These are phyloP conservation scores for Thaumetopoea pityocampa DNA, from an alignment of 1,140 invertebrate species.

Conservation along the genomic window DNA sequence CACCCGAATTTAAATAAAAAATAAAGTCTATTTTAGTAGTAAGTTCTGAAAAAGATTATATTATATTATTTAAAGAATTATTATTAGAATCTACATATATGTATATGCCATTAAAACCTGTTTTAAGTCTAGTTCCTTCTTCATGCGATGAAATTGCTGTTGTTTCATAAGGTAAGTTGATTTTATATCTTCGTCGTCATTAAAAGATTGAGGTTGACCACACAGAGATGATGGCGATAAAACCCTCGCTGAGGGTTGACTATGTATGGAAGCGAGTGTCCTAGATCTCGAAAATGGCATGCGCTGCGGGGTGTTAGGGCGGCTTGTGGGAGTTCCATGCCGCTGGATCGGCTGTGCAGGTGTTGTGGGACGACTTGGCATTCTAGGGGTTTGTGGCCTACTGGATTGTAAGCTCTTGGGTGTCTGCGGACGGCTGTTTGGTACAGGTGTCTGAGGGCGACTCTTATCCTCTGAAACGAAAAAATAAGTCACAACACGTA, in stretches of 20 bases:
- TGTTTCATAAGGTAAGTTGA: slow-evolving; percentile 33
- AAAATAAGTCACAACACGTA: neutral
- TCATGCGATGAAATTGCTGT: slow-evolving; percentile 48
- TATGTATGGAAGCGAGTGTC: slow-evolving; percentile 23
- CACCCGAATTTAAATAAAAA: too few relatives aligned
- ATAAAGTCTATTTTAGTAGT: too few relatives aligned
- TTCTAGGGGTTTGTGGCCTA: slow-evolving; percentile 40
- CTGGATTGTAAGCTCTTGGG: slow-evolving; percentile 38
- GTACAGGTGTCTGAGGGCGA: slow-evolving; percentile 24
- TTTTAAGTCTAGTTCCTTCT: slow-evolving; percentile 62
- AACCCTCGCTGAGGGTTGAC: slow-evolving; percentile 2
- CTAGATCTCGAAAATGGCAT: slow-evolving; percentile 12
- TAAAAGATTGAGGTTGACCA: slow-evolving; percentile 8
- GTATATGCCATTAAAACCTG: too few relatives aligned
- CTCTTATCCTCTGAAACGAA: slow-evolving; percentile 18
- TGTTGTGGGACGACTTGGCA: slow-evolving; percentile 30
- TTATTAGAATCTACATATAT: too few relatives aligned
- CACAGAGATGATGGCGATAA: slow-evolving; percentile 1
- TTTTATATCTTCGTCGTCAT: slow-evolving; percentile 39
- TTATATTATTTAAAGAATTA: too few relatives aligned
- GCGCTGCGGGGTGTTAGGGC: slow-evolving; percentile 15
- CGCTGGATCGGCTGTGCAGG: slow-evolving; percentile 7
- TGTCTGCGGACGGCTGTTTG: slow-evolving; percentile 33
- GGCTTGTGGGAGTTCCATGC: slow-evolving; percentile 19
- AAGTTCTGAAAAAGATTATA: slow-evolving; percentile 6